Conservation (phyloP, 2,888 invertebrate genomes). For the Platycheirus albimanus region DNA sequence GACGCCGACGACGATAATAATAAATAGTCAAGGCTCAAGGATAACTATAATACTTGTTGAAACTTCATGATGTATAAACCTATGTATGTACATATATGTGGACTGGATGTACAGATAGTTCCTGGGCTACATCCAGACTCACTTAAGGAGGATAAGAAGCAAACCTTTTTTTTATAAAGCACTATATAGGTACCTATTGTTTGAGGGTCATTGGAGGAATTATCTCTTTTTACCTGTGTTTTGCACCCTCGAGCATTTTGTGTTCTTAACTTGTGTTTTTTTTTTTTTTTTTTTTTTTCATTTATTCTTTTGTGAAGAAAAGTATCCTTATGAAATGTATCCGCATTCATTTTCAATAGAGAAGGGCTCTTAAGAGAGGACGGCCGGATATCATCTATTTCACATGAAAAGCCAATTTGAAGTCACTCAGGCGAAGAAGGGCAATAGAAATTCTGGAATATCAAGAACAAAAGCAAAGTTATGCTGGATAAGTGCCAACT, state of each 20-base stretch:
- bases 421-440: slow-evolving; percentile 19
- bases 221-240: slow-evolving; percentile 34
- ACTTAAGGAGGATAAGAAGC: neutral
- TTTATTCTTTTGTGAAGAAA: slow-evolving; percentile 2
- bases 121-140: neutral
- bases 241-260: slow-evolving; percentile 11
- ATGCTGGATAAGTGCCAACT: slow-evolving; percentile 15
- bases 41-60: slow-evolving; percentile 35
- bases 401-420: slow-evolving; percentile 36
- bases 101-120: neutral
- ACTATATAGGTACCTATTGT: neutral
- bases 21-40: slow-evolving; percentile 21
- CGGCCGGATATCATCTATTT: slow-evolving; percentile 27
- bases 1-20: slow-evolving; percentile 2
- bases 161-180: neutral
- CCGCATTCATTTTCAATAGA: slow-evolving; percentile 23
- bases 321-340: slow-evolving; percentile 32
- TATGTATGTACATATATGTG: too few relatives aligned
- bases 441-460: slow-evolving; percentile 10
- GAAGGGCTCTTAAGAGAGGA: neutral
- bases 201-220: slow-evolving; percentile 38
- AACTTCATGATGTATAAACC: too few relatives aligned
- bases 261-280: too few relatives aligned
- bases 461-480: slow-evolving; percentile 23
- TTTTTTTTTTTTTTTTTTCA: too few relatives aligned